phyloP scores from a whole-genome alignment of 2,797 vertebrate genomes.

The Argentina silus region DNA sequence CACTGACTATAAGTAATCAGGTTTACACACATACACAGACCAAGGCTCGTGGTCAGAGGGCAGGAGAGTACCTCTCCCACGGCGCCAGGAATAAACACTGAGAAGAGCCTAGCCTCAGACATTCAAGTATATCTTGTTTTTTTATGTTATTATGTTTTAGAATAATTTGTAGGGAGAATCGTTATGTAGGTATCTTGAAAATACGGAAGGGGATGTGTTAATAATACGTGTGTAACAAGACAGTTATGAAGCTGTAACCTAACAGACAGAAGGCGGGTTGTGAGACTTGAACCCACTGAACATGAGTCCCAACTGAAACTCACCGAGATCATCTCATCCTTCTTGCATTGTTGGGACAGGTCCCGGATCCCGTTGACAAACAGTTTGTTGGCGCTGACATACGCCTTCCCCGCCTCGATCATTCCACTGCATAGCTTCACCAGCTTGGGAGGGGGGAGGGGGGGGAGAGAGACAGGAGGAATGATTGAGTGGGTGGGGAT shows the following conservation, averaged over 20 bases:
- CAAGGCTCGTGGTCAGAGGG: slow-evolving; percentile 29
- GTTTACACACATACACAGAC: slow-evolving; percentile 43
- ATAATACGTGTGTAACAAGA: background rate
- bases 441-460: slow-evolving; percentile 75
- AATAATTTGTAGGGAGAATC: too few relatives aligned
- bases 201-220: background rate
- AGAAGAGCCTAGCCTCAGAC: background rate
- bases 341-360: slow-evolving; percentile 94
- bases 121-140: background rate
- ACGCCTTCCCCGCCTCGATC: slow-evolving; percentile 93
- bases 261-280: background rate
- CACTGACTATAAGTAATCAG: slow-evolving; percentile 61
- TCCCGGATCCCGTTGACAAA: slow-evolving; percentile 94
- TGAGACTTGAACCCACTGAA: background rate
- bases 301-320: slow-evolving; percentile 52
- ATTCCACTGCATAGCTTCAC: slow-evolving; percentile 96
- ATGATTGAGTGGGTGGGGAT: slow-evolving; percentile 44
- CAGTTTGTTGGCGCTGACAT: slow-evolving; percentile 92
- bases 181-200: too few relatives aligned
- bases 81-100: background rate
- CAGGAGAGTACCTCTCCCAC: slow-evolving; percentile 29
- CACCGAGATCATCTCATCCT: slow-evolving; percentile 93
- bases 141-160: background rate
- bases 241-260: background rate
- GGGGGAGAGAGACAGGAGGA: slow-evolving; percentile 17